Evolutionary conservation across 2,888 invertebrate species (phyloP).

Genomic region (Pycnomerus fuliginosus): DNA sequence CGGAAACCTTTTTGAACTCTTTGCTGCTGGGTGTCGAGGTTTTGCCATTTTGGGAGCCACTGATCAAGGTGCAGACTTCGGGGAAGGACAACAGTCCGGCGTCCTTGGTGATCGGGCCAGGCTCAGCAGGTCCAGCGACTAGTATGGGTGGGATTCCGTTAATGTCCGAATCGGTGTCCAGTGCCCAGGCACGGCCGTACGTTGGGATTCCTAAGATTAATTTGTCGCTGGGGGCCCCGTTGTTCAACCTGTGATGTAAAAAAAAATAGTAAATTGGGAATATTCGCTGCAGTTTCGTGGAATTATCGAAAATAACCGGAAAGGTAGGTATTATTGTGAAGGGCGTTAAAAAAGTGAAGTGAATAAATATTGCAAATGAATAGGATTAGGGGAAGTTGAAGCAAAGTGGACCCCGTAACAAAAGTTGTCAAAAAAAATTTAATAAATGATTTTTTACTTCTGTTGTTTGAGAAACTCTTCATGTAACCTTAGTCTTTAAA

Average conservation of each 20-base stretch:
- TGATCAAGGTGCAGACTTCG: slow-evolving; percentile 72
- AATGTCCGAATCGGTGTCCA: slow-evolving; percentile 69
- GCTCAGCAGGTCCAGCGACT: slow-evolving; percentile 67
- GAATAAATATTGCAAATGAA: too few species aligned
- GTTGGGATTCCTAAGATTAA: slow-evolving; percentile 69
- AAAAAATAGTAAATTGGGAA: too few species aligned
- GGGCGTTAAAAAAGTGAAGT: too few species aligned
- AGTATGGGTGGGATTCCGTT: slow-evolving; percentile 71
- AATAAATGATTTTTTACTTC: too few species aligned
- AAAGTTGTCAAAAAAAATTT: too few species aligned
- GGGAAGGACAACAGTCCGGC: slow-evolving; percentile 73
- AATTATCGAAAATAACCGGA: too few species aligned
- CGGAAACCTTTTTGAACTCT: slow-evolving; percentile 68
- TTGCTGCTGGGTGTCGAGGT: not conserved
- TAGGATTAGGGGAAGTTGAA: too few species aligned
- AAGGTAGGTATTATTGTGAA: too few species aligned
- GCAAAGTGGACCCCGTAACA: too few species aligned
- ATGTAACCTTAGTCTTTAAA: too few species aligned
- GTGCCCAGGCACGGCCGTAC: slow-evolving; percentile 72
- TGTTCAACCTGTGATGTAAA: slow-evolving; percentile 58
- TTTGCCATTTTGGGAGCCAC: slow-evolving; percentile 25
- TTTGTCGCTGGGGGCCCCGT: slow-evolving; percentile 65
- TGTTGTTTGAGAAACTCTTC: too few species aligned
- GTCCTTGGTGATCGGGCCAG: slow-evolving; percentile 67
- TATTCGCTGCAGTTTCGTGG: too few species aligned